Evolutionary conservation across 2,888 invertebrate genomes (phyloP), one percentile per base, ranked within the genome.

Genomic region (Dolomedes plantarius): DNA sequence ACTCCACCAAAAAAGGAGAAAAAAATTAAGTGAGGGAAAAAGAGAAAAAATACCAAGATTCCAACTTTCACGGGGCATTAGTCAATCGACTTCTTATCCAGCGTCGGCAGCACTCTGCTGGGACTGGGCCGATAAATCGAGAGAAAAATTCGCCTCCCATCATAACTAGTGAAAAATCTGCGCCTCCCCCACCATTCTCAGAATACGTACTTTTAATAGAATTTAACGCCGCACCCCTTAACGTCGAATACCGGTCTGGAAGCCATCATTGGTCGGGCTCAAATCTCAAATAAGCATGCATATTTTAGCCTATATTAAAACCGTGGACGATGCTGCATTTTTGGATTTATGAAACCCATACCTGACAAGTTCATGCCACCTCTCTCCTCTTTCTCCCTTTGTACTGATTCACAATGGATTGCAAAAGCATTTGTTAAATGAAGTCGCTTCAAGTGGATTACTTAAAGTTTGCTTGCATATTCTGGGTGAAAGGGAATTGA

Each of bases 101-200:
- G 36, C 41, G 56, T 29, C 39, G 62, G 72, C 82, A 82, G 82
- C 50, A 72, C 50, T 72, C 82, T 76, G 50, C 50, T 72, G 77
- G 77, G 83, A 73, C 77, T 65, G 27, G 27, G 31, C 31, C 82
- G 75, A 82, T 82, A 82, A 82, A 82, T 85, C 83, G 73, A 68
- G 83, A 68, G 77, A 85, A 72, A 77, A 77, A 77, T 73, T 77
- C 31, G 32, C 73, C 31, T 67, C 64, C 67, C 73, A 56, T 85
- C 83, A 85, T 78, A 85, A 85, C 83, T 65, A 73, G 83, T 85
- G 83, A 85, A 77, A 85, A 77, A 85, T 85, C 83, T 85, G 77
- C 83, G n/a, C n/a, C 67, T 19, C 29, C 19, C 19, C 68, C 64
- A 67, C 31, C 28, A 71, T 78, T 71, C 64, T 50, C n/a, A 27